Conservation (phyloP, 2,113 vertebrate species). For the Perca schrenkii region DNA sequence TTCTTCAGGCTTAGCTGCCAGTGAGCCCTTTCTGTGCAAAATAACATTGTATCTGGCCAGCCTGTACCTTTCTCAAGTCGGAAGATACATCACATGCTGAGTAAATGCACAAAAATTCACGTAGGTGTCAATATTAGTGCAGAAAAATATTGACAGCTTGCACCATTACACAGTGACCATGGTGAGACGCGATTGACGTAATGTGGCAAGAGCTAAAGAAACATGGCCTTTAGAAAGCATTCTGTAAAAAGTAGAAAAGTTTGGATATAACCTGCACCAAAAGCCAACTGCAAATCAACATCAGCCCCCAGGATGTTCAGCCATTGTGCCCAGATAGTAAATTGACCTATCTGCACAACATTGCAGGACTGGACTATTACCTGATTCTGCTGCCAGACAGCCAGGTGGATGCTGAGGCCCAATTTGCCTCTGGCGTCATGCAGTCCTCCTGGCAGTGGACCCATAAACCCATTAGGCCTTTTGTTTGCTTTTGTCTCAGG, state of each 20-base stretch:
- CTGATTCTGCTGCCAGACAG: conserved; percentile 56
- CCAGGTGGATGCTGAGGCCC: conserved; percentile 58
- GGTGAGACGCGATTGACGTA: background rate
- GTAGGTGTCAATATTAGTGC: background rate
- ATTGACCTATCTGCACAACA: conserved; percentile 48
- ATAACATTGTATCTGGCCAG: conserved; percentile 3
- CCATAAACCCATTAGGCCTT: conserved; percentile 68
- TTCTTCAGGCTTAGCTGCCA: conserved; percentile 11
- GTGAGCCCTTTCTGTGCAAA: conserved; percentile 27
- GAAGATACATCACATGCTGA: background rate
- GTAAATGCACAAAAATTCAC: background rate
- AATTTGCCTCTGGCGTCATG: conserved; percentile 54
- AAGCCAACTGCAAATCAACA: conserved; percentile 17
- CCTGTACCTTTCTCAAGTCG: background rate
- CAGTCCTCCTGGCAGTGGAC: conserved; percentile 59
- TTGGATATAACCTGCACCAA: background rate
- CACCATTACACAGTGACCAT: conserved; percentile 12
- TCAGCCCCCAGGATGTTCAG: conserved; percentile 3
- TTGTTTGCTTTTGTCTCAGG: conserved; percentile 54
- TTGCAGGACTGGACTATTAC: conserved; percentile 42
- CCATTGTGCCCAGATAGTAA: conserved; percentile 37
- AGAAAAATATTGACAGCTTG: conserved; percentile 4
- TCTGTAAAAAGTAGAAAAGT: conserved; percentile 22
- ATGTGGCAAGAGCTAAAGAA: background rate
- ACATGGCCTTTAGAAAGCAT: background rate